phyloP scores from a whole-genome alignment of 2,888 invertebrate genomes.

The Apamea crenata region DNA sequence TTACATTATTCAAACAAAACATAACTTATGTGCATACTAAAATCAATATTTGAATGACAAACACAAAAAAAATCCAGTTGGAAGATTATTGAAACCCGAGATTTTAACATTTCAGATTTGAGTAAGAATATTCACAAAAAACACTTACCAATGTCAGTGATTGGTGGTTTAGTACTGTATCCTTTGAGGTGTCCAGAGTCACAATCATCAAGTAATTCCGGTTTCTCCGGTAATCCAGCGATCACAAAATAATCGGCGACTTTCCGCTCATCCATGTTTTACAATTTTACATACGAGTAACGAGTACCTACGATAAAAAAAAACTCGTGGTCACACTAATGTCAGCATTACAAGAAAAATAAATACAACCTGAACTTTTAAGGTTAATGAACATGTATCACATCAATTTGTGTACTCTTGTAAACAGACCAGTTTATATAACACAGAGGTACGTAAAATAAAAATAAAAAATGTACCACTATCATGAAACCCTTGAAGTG shows the following conservation, averaged over 20 bases:
- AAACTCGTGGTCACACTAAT: constrained; percentile 63
- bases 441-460: constrained; percentile 56
- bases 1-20: constrained; percentile 21
- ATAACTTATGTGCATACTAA: constrained; percentile 24
- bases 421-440: constrained; percentile 66
- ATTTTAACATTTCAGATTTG: background rate
- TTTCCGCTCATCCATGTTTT: constrained; percentile 95
- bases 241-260: constrained; percentile 99
- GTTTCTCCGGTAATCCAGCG: constrained; percentile 97
- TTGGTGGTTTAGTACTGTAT: constrained; percentile 96
- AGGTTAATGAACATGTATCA: constrained; percentile 54
- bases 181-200: constrained; percentile 95
- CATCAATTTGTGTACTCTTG: constrained; percentile 41
- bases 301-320: constrained; percentile 70
- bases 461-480: constrained; percentile 70
- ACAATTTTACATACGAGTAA: constrained; percentile 67
- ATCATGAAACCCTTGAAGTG: constrained; percentile 81
- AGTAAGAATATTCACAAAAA: background rate
- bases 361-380: constrained; percentile 68
- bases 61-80: background rate
- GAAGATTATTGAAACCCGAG: background rate
- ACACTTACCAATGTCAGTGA: constrained; percentile 96
- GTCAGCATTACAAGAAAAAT: constrained; percentile 68
- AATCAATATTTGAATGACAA: constrained; percentile 31
- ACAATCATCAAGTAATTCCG: constrained; percentile 94